Base-by-base conservation (phyloP, 2,113 vertebrate species). In the Opisthocomus hoazin region DNA sequence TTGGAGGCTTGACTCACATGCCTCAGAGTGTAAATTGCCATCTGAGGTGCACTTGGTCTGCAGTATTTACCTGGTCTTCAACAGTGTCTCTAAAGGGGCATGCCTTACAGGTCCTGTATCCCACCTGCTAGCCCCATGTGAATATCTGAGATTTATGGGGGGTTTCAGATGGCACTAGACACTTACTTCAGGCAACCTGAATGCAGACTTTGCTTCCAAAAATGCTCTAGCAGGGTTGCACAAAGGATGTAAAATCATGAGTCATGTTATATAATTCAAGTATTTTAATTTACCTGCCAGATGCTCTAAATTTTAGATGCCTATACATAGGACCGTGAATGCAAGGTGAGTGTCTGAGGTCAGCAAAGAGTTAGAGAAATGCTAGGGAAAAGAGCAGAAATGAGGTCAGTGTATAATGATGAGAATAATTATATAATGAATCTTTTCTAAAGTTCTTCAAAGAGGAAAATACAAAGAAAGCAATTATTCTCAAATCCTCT, bases 61-160 rank as follows among this genome's bases (percentile, higher is more conserved):
- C 46, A 36, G 7, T 9, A 51, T 34, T 5, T 68, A 4, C 12
- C 6, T 68, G 37, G 7, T 6, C 12, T 70, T 12, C 11, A 50
- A 2, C 0, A 41, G 5, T 14, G 0, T 71, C 23, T 74, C 39
- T 34, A 56, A 39, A 76, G 6, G 3, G 7, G 1, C 12, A 19
- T 46, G 6, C 63, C 10, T 45, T 80, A 21, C 9, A 60, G 20
- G 17, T 64, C 50, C 23, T 60, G 9, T 36, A 65, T 56, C 29
- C 15, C 21, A 58, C 7, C 48, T 50, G 41, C 13, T 26, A 68
- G 11, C 3, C 13, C 14, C 7, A 41, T 23, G 11, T 36, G 22
- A 77, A 34, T 21, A 58, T 5, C 12, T 87, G 27, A 32, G 4
- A 32, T 50, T 37, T 41, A 15, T 11, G 17, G 3, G 2, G 6